Evolutionary conservation across 1,140 invertebrate genomes (phyloP).

Genomic region (Drosophila simulans): DNA sequence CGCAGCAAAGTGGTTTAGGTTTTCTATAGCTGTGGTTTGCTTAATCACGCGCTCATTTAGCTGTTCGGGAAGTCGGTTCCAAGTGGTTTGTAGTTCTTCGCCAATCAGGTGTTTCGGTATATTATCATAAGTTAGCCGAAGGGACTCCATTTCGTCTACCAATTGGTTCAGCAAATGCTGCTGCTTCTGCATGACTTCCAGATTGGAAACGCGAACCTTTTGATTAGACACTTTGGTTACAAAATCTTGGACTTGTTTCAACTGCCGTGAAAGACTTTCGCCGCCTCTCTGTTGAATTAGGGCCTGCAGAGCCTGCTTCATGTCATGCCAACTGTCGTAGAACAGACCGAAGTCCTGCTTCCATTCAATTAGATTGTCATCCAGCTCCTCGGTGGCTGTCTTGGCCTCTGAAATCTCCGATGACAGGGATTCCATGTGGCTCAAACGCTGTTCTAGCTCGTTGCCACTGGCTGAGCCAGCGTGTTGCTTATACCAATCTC

Average conservation of each 20-base stretch:
- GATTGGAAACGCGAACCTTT: slow-evolving; percentile 86
- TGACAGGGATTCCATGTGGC: slow-evolving; percentile 79
- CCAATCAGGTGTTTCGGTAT: slow-evolving; percentile 59
- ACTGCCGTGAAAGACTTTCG: slow-evolving; percentile 45
- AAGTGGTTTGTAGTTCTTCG: slow-evolving; percentile 64
- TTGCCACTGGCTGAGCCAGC: slow-evolving; percentile 68
- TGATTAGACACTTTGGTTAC: slow-evolving; percentile 82
- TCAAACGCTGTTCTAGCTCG: slow-evolving; percentile 79
- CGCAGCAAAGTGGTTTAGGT: slow-evolving; percentile 78
- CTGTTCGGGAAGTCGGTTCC: slow-evolving; percentile 71
- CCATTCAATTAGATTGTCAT: slow-evolving; percentile 73
- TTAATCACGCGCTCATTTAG: slow-evolving; percentile 79
- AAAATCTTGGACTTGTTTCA: slow-evolving; percentile 71
- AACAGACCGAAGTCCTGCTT: slow-evolving; percentile 81
- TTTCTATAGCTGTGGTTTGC: slow-evolving; percentile 82
- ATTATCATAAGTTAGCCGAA: slow-evolving; percentile 83
- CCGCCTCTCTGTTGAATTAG: slow-evolving; percentile 78
- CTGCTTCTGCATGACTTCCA: slow-evolving; percentile 82
- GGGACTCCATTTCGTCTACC: slow-evolving; percentile 80
- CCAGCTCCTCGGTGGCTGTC: slow-evolving; percentile 55
- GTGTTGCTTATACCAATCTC: slow-evolving; percentile 84
- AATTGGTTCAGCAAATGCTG: slow-evolving; percentile 83
- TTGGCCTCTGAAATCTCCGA: slow-evolving; percentile 73
- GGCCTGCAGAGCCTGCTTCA: slow-evolving; percentile 76
- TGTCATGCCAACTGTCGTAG: slow-evolving; percentile 82